phyloP scores from a whole-genome alignment of 1,140 invertebrate genomes.

The Idris sp. region DNA sequence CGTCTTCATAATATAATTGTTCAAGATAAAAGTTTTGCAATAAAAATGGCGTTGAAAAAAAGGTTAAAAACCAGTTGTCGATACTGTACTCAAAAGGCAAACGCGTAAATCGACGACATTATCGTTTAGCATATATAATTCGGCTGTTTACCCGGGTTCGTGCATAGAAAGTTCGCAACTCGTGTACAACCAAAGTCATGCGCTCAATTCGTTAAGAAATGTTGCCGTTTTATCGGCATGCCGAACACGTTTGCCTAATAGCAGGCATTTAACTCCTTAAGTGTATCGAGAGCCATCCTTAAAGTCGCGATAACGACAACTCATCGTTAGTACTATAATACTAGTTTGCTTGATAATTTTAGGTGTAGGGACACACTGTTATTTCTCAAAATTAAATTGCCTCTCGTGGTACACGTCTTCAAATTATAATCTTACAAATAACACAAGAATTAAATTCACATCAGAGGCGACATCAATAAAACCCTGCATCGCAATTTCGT shows the following conservation, averaged over 20 bases:
- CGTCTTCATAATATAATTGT: too few relatives aligned
- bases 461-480: too few relatives aligned
- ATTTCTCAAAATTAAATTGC: slow-evolving; percentile 59
- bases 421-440: too few relatives aligned
- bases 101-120: slow-evolving; percentile 38
- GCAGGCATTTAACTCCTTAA: slow-evolving; percentile 62
- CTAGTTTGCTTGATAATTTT: slow-evolving; percentile 58
- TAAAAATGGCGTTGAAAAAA: slow-evolving; percentile 1
- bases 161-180: slow-evolving; percentile 43
- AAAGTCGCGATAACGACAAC: slow-evolving; percentile 51
- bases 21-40: too few relatives aligned
- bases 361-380: slow-evolving; percentile 52
- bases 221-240: slow-evolving; percentile 59
- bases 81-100: slow-evolving; percentile 21
- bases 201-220: slow-evolving; percentile 53
- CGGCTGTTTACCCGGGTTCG: slow-evolving; percentile 40
- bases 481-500: too few relatives aligned
- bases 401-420: slow-evolving; percentile 43
- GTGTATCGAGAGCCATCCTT: slow-evolving; percentile 58
- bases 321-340: slow-evolving; percentile 54
- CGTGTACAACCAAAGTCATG: slow-evolving; percentile 33
- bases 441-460: too few relatives aligned
- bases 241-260: slow-evolving; percentile 63
- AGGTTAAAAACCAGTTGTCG: background rate
- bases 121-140: slow-evolving; percentile 51